Percentiles rank a stretch among this genome's conserved stretches.
These are phyloP conservation scores for Leistus spinibarbis DNA, from an alignment of 2,888 invertebrate genomes.

Conservation along the genomic window DNA sequence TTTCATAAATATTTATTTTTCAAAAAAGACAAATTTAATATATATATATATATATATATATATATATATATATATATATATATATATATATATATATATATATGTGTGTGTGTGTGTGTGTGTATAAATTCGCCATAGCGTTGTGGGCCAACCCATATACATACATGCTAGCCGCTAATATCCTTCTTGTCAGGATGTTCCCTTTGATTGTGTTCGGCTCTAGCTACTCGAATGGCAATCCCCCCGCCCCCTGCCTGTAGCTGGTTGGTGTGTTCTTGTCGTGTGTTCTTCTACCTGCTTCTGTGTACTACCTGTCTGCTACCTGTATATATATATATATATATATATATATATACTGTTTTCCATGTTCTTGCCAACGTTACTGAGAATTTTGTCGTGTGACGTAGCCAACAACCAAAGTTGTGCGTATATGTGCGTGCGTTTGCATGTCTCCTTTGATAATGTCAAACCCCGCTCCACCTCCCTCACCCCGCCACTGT, in stretches of 20 bases:
- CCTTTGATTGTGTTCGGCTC: conserved; percentile 4
- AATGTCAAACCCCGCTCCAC: conserved; percentile 18
- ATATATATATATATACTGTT: not conserved
- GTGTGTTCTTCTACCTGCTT: not conserved
- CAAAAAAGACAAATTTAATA: too few relatives aligned
- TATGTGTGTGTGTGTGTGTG: not conserved
- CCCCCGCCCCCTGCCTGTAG: not conserved
- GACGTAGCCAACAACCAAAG: not conserved
- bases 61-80: too few relatives aligned
- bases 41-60: not conserved
- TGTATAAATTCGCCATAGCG: not conserved
- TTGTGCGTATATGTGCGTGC: not conserved
- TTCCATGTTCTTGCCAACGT: not conserved
- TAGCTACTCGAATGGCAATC: too few relatives aligned
- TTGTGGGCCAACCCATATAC: not conserved
- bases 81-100: too few relatives aligned
- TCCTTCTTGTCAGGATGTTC: conserved; percentile 6
- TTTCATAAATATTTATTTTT: too few relatives aligned
- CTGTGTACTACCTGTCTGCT: not conserved
- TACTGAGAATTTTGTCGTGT: not conserved
- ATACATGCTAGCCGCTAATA: not conserved
- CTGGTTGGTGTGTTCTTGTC: not conserved
- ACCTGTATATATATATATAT: not conserved
- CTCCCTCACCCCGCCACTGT: too few relatives aligned
- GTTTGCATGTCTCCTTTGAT: conserved; percentile 12